A percentile compares a stretch with the other conserved stretches of the same genome.
phyloP scores from a whole-genome alignment of 2,888 invertebrate genomes.

The Microlaimidae sp. region DNA sequence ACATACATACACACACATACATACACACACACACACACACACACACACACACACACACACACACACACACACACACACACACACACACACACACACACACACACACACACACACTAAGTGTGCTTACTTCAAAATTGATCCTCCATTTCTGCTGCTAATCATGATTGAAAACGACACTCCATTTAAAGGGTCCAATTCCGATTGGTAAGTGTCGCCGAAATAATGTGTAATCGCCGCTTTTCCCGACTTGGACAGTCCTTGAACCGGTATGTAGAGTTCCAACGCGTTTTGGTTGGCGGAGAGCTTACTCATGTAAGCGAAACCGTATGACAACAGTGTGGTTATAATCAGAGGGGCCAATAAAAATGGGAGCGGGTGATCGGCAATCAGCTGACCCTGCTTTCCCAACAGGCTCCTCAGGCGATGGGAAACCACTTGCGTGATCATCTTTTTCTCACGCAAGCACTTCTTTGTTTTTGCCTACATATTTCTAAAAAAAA shows the following conservation, averaged over 20 bases:
- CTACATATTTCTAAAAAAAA: too few relatives aligned
- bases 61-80: too few relatives aligned
- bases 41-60: too few relatives aligned
- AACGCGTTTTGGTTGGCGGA: conserved; percentile 1
- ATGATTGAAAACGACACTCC: conserved; percentile 7
- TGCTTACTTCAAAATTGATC: not conserved
- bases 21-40: too few relatives aligned
- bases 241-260: conserved; percentile 4
- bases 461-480: too few relatives aligned
- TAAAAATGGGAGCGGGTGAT: conserved; percentile 8
- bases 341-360: conserved; percentile 3
- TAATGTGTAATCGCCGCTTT: not conserved
- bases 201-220: conserved; percentile 6
- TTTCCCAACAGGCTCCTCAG: not conserved
- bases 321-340: conserved; percentile 4
- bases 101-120: too few relatives aligned
- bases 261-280: conserved; percentile 12
- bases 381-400: conserved; percentile 5
- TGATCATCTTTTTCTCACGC: too few relatives aligned
- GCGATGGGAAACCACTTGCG: not conserved
- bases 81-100: too few relatives aligned
- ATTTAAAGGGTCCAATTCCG: conserved; percentile 12
- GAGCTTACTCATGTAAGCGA: not conserved
- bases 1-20: too few relatives aligned
- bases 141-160: not conserved